phyloP scores from a whole-genome alignment of 1,140 invertebrate genomes.

The Aleiodes sp. region DNA sequence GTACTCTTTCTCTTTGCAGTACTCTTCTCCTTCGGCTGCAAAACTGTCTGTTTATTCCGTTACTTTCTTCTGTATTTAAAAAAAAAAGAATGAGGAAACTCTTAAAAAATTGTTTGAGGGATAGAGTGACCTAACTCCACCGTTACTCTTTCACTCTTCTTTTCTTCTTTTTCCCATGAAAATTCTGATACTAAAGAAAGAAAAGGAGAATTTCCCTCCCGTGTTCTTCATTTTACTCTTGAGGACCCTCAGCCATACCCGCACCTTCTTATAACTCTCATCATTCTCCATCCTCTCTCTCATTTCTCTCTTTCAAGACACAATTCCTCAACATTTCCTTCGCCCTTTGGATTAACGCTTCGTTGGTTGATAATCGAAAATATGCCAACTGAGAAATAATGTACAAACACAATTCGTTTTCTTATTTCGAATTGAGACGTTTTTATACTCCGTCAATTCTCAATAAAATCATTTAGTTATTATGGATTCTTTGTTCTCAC shows the following conservation, averaged over 20 bases:
- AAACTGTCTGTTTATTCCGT: slow-evolving; percentile 66
- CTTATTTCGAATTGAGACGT: background rate
- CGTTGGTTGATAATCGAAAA: slow-evolving; percentile 65
- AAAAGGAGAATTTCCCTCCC: slow-evolving; percentile 27
- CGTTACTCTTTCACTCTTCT: slow-evolving; percentile 33
- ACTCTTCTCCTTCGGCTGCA: slow-evolving; percentile 40
- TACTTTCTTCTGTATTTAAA: slow-evolving; percentile 59
- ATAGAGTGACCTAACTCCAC: slow-evolving; percentile 43
- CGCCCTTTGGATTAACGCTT: slow-evolving; percentile 63
- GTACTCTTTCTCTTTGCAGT: slow-evolving; percentile 25
- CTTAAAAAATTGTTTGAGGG: slow-evolving; percentile 6
- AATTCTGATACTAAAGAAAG: slow-evolving; percentile 20
- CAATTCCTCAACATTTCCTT: slow-evolving; percentile 61
- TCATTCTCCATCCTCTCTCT: background rate
- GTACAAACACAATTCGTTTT: slow-evolving; percentile 7
- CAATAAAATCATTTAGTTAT: background rate
- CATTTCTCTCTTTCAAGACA: slow-evolving; percentile 46
- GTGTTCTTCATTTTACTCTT: slow-evolving; percentile 12
- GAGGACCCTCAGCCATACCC: slow-evolving; percentile 44
- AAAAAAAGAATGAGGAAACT: slow-evolving; percentile 43
- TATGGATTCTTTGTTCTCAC: background rate
- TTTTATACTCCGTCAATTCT: background rate
- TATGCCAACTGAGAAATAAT: slow-evolving; percentile 57
- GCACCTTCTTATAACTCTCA: slow-evolving; percentile 53
- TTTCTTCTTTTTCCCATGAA: slow-evolving; percentile 24